Evolutionary conservation across 2,888 invertebrate genomes (phyloP).

Genomic region (Ypsolopha scabrella): DNA sequence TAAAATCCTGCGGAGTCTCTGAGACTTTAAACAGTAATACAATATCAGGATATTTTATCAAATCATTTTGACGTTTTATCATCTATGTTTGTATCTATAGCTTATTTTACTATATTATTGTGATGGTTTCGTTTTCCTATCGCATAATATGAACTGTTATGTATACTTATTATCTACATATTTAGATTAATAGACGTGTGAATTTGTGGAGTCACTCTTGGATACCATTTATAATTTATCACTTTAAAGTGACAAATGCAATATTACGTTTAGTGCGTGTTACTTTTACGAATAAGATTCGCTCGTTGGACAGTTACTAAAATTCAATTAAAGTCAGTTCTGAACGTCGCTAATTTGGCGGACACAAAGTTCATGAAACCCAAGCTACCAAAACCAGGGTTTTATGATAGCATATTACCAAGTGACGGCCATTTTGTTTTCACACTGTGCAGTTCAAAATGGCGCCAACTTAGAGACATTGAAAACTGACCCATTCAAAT

Average conservation of each 20-base stretch:
- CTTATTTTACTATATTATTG: constrained; percentile 64
- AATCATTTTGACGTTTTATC: constrained; percentile 44
- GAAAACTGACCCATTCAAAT: constrained; percentile 12
- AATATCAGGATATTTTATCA: constrained; percentile 33
- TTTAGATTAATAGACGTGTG: constrained; percentile 31
- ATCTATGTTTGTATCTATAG: constrained; percentile 62
- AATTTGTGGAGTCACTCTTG: constrained; percentile 57
- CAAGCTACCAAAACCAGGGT: too few relatives aligned
- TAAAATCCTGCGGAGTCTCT: constrained; percentile 31
- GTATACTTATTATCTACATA: constrained; percentile 43
- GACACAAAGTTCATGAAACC: too few relatives aligned
- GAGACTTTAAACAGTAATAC: constrained; percentile 46
- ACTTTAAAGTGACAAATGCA: constrained; percentile 41
- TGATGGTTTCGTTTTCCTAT: constrained; percentile 68
- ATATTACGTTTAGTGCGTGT: constrained; percentile 49
- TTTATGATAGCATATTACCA: too few relatives aligned
- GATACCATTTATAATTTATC: constrained; percentile 51
- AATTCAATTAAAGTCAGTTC: constrained; percentile 30
- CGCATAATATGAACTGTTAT: constrained; percentile 60
- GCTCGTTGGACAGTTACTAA: constrained; percentile 56
- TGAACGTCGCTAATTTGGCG: constrained; percentile 11
- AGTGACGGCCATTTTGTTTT: too few relatives aligned
- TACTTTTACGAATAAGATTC: constrained; percentile 41
- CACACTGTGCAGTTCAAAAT: too few relatives aligned
- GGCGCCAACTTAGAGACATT: background rate